Base-by-base conservation (phyloP, 1,140 invertebrate species). In the Drosophila nigromelanica region DNA sequence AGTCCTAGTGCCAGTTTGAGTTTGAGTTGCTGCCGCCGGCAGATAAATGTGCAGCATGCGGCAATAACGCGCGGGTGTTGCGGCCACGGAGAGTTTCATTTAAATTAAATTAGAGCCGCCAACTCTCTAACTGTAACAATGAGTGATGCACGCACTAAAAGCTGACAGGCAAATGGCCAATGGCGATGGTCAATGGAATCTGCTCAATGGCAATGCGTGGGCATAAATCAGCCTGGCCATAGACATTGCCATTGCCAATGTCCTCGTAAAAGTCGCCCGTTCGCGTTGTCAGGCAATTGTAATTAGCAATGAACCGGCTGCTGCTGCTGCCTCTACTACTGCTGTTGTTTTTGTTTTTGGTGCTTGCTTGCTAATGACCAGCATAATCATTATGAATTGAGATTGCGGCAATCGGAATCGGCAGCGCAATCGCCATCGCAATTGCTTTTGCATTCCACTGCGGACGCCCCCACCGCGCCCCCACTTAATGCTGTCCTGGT, bases 101-200 rank as follows among this genome's bases (percentile, higher is more conserved):
- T 89, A 89, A 89, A 89, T 89, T 89, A 83, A 89, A 89, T 89
- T 89, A 89, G 83, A 89, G 83, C 47, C 73, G 79, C 79, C 76
- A 74, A 78, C 83, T 89, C 76, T 87, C 83, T 87, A 89, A 89
- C 83, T 83, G 83, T 89, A 89, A 89, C 83, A 89, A 89, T 89
- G 83, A 89, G 76, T 89, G 83, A 89, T 89, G 83, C 66, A 82
- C 82, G 83, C 82, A 86, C 82, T 86, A 86, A 86, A 86, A 76
- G 15, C 79, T 82, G 82, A 76, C 78, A 72, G 72, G 14, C 74
- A 73, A 73, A 63, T 76, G 60, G 70, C 64, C 72, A 66, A 52
- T 39, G 52, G 71, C 59, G 12, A 30, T 60, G 35, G 45, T 45
- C 61, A 64, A 40, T 15, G 51, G 42, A 18, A 42, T 63, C 59